These are phyloP conservation scores for Cyanoramphus novaezelandiae DNA, from an alignment of 2,113 vertebrate genomes.

Conservation along the genomic window DNA sequence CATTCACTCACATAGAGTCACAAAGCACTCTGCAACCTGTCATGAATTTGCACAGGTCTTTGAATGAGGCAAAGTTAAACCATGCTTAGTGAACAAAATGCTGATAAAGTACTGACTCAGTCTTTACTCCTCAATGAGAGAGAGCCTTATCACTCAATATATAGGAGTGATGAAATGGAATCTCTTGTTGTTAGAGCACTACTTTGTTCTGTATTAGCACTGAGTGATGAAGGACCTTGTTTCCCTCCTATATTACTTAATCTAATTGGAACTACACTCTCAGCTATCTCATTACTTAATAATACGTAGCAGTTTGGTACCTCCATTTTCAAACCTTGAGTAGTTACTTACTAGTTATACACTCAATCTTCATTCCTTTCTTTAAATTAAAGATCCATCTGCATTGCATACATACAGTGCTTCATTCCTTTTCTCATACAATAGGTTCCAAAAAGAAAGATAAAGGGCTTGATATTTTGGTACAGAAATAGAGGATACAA, in stretches of 20 bases:
- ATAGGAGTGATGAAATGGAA: background rate
- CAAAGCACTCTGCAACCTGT: background rate
- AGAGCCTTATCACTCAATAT: background rate
- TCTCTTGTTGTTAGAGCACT: background rate
- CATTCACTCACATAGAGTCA: background rate
- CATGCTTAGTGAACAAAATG: background rate
- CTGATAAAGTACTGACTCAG: background rate
- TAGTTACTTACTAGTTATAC: background rate
- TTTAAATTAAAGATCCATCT: background rate
- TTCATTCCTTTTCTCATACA: background rate
- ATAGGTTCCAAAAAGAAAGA: background rate
- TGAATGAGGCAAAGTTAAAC: background rate
- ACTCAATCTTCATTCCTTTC: background rate
- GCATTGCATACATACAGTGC: background rate
- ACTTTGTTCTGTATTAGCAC: background rate
- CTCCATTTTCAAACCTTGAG: background rate
- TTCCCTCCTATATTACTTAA: background rate
- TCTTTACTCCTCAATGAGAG: background rate
- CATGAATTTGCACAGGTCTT: background rate
- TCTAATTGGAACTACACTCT: background rate
- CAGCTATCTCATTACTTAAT: constrained; percentile 27
- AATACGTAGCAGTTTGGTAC: background rate
- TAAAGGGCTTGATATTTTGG: background rate
- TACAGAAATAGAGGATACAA: background rate
- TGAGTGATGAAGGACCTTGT: background rate